These are phyloP conservation scores for Poliocrania exsul DNA, from an alignment of 2,797 vertebrate species.

Conservation along the genomic window DNA sequence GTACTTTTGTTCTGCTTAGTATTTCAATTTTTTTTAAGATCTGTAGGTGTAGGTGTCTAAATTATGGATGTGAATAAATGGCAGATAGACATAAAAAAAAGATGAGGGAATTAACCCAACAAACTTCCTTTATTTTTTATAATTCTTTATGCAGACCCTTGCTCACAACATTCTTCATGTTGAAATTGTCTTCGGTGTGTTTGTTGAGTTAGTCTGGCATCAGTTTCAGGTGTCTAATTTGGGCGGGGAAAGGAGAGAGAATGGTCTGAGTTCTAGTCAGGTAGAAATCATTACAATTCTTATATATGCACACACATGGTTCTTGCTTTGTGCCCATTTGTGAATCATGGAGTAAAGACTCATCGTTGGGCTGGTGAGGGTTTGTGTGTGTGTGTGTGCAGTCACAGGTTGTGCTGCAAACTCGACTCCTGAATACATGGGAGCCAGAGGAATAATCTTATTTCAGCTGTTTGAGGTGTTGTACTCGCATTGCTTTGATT, in stretches of 20 bases:
- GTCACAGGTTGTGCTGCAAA: background rate
- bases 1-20: background rate
- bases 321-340: background rate
- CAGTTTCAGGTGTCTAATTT: background rate
- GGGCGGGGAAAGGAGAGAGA: background rate
- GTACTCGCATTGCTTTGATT: background rate
- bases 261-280: background rate
- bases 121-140: background rate
- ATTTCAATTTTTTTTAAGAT: background rate
- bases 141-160: background rate
- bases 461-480: background rate
- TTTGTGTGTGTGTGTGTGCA: no score
- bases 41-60: background rate
- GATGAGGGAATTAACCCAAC: background rate
- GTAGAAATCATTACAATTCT: background rate
- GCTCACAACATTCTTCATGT: background rate
- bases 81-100: background rate
- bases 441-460: background rate
- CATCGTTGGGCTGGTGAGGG: background rate
- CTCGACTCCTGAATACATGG: fast-evolving
- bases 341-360: background rate
- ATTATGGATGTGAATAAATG: background rate
- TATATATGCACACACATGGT: fast-evolving
- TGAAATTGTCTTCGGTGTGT: background rate
- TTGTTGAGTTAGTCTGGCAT: background rate